phyloP scores from a whole-genome alignment of 2,797 vertebrate species.

The Schizopygopsis pylzovi region DNA sequence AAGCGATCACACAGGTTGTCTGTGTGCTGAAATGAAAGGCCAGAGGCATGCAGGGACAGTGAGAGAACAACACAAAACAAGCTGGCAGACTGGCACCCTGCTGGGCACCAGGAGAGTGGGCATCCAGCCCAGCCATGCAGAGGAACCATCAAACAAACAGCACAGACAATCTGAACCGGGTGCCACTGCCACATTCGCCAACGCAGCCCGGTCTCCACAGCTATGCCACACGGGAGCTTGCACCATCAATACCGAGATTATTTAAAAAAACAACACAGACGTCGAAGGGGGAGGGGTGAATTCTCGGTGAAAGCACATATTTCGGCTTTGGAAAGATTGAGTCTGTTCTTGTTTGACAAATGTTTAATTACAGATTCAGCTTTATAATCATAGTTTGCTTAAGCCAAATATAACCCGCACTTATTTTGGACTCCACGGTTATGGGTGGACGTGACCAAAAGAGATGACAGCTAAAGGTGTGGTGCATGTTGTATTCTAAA shows the following conservation, averaged over 20 bases:
- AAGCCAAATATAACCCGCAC: constrained; percentile 11
- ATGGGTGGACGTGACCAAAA: constrained; percentile 25
- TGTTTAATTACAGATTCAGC: constrained; percentile 36
- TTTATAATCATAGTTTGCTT: constrained; percentile 33
- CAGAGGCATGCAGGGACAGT: constrained; percentile 50
- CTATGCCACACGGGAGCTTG: constrained; percentile 50
- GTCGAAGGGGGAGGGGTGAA: not conserved
- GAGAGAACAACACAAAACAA: constrained; percentile 53
- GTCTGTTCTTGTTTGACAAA: constrained; percentile 10
- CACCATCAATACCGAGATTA: constrained; percentile 51
- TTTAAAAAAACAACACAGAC: constrained; percentile 45
- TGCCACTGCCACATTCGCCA: constrained; percentile 54
- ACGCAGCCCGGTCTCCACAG: constrained; percentile 51
- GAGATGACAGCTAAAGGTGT: constrained; percentile 32
- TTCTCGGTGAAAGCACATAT: not conserved
- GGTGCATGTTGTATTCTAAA: constrained; percentile 27
- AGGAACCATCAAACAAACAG: constrained; percentile 58
- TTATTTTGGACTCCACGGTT: constrained; percentile 24
- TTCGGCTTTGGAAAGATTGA: constrained; percentile 30
- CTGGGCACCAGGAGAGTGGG: constrained; percentile 58
- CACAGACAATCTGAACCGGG: constrained; percentile 57
- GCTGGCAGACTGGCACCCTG: constrained; percentile 58
- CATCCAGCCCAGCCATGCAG: constrained; percentile 55
- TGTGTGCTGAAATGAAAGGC: constrained; percentile 63
- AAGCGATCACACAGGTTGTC: constrained; percentile 61